These are phyloP conservation scores for Masticophis lateralis DNA, from an alignment of 2,797 vertebrate species.

Conservation along the genomic window DNA sequence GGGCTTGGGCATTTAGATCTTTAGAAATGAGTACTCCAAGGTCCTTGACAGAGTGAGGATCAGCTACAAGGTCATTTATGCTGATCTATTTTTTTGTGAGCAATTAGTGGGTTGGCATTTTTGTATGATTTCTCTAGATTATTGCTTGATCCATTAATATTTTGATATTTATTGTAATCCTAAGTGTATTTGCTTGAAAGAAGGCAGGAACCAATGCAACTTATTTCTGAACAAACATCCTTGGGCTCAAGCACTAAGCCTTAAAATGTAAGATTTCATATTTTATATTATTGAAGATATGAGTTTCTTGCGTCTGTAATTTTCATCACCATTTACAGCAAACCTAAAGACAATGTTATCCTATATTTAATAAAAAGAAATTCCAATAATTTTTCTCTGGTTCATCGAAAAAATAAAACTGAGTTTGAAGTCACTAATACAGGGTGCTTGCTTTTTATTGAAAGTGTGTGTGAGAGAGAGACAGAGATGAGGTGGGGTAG, in stretches of 20 bases:
- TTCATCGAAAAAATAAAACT: constrained; percentile 8
- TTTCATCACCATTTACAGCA: neutral
- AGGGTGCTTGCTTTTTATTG: neutral
- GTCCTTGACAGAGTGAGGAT: no score
- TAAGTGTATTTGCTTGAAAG: neutral
- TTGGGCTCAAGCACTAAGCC: neutral
- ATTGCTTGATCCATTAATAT: neutral
- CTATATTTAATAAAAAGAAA: neutral
- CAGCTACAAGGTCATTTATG: neutral
- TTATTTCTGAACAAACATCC: neutral
- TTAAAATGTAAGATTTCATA: neutral
- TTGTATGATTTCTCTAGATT: neutral
- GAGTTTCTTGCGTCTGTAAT: neutral
- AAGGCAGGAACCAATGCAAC: neutral
- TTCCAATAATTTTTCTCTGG: neutral
- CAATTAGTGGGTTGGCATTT: neutral
- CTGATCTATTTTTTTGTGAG: neutral
- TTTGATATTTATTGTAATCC: neutral
- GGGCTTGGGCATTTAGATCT: no score
- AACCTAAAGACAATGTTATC: neutral
- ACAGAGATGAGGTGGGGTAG: neutral
- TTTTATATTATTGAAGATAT: neutral
- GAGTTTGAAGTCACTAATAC: constrained; percentile 13
- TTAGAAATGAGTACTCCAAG: no score
- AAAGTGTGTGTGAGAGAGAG: neutral